Base-by-base conservation (phyloP, 2,888 invertebrate species). In the Trachelus stipa region DNA sequence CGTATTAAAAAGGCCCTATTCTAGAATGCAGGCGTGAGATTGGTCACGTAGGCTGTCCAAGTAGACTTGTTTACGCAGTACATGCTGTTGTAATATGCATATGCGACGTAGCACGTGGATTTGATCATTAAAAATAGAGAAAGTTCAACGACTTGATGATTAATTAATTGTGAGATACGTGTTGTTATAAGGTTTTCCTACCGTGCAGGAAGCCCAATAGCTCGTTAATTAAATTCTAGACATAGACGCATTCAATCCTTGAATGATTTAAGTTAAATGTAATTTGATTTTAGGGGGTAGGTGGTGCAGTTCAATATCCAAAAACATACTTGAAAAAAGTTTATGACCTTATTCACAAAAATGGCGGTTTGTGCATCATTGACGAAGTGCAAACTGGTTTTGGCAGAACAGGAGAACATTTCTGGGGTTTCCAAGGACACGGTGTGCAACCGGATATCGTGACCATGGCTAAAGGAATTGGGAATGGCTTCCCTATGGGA, bases 341-440 rank as follows among this genome's bases (percentile, higher is more conserved):
- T 0, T 95, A 95, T 82, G 95, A 96, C 34, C 90, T 96, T 73
- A 94, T 99, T 0, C 95, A 95, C 82, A 93, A 94, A 73, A 94
- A 95, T 86, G 98, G 98, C 1, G 99, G 99, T 6, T 85, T 99
- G 1, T 97, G 95, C 87, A 95, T 99, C 79, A 94, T 97, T 6
- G 99, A 99, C 92, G 99, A 99, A 93, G 97, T 99, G 0, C 99
- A 99, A 93, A 97, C 98, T 1, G 99, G 99, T 3, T 98, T 99
- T 89, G 99, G 98, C 0, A 93, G 99, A 80, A 97, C 98, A 0
- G 99, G 99, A 0, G 96, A 97, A 75, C 94, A 97, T 87, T 99
- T 96, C 92, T 99, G 99, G 99, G 98, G 98, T n/a, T 99, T 99
- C 90, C 94, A 99, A 91, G 93, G 93, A 30, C 98, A 99, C 89